Conservation (phyloP, 2,888 invertebrate genomes). For the Baronia brevicornis region DNA sequence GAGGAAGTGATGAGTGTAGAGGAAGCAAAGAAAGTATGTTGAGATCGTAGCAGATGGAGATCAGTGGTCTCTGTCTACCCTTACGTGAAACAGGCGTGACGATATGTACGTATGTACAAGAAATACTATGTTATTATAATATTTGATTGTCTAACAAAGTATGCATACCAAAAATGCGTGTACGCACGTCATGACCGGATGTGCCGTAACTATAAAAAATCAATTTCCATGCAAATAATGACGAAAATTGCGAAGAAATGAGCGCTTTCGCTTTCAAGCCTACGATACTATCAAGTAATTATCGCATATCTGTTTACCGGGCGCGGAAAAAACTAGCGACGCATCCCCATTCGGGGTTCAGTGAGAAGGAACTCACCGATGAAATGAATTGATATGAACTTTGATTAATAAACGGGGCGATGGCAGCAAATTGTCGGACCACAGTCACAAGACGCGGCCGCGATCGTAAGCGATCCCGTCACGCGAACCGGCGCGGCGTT, state of each 20-base stretch:
- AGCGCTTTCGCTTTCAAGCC: conserved; percentile 50
- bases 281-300: conserved; percentile 53
- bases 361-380: conserved; percentile 26
- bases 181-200: conserved; percentile 43
- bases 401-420: conserved; percentile 38
- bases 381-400: conserved; percentile 28
- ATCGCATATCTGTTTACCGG: conserved; percentile 42
- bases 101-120: too few relatives aligned
- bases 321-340: conserved; percentile 54
- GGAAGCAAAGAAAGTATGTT: too few relatives aligned
- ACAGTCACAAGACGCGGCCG: conserved; percentile 28
- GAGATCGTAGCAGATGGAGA: too few relatives aligned
- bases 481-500: conserved; percentile 29
- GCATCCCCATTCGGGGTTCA: conserved; percentile 39
- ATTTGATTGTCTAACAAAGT: conserved; percentile 44
- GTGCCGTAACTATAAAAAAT: conserved; percentile 42
- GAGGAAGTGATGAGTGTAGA: too few relatives aligned
- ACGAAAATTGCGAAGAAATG: conserved; percentile 51
- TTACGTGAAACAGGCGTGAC: too few relatives aligned
- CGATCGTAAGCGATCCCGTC: conserved; percentile 30
- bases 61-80: too few relatives aligned
- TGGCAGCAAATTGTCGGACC: conserved; percentile 33
- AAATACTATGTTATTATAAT: conserved; percentile 10
- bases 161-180: conserved; percentile 58
- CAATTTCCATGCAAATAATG: conserved; percentile 62